Evolutionary conservation across 2,888 invertebrate genomes (phyloP).

Genomic region (Drosophila multiciliata): DNA sequence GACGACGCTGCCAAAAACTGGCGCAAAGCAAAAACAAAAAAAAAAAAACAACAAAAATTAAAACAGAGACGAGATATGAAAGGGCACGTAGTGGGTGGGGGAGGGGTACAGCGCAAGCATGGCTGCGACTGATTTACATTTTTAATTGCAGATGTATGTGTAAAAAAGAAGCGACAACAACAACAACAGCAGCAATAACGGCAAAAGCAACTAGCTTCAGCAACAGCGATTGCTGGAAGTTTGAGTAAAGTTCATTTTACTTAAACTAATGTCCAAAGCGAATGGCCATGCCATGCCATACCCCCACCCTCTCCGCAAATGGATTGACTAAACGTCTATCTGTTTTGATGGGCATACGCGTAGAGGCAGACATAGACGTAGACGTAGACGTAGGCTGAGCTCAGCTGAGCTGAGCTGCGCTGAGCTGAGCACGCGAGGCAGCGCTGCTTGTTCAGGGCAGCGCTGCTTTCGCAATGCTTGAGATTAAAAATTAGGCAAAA

Average conservation of each 20-base stretch:
- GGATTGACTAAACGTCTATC: constrained; percentile 40
- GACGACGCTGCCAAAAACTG: constrained; percentile 18
- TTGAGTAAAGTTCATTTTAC: constrained; percentile 9
- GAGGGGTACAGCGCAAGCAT: constrained; percentile 30
- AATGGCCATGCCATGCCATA: not conserved
- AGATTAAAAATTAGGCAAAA: constrained; percentile 79
- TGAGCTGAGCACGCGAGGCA: not conserved
- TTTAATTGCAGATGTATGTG: constrained; percentile 71
- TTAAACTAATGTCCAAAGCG: constrained; percentile 32
- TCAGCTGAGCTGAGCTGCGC: not conserved
- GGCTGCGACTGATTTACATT: constrained; percentile 80
- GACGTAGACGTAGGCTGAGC: not conserved
- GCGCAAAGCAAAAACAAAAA: constrained; percentile 13
- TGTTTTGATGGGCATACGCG: constrained; percentile 34
- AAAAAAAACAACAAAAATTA: constrained; percentile 1
- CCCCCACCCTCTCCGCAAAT: not conserved
- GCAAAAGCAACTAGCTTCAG: not conserved
- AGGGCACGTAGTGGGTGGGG: constrained; percentile 28
- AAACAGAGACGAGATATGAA: constrained; percentile 30
- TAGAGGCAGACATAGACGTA: not conserved
- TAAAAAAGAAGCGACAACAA: constrained; percentile 10
- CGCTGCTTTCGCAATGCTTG: constrained; percentile 54
- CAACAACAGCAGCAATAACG: constrained; percentile 2
- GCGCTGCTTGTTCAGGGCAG: constrained; percentile 35
- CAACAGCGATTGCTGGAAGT: not conserved